Conservation (phyloP, 1,140 invertebrate species). For the Atta colombica region DNA sequence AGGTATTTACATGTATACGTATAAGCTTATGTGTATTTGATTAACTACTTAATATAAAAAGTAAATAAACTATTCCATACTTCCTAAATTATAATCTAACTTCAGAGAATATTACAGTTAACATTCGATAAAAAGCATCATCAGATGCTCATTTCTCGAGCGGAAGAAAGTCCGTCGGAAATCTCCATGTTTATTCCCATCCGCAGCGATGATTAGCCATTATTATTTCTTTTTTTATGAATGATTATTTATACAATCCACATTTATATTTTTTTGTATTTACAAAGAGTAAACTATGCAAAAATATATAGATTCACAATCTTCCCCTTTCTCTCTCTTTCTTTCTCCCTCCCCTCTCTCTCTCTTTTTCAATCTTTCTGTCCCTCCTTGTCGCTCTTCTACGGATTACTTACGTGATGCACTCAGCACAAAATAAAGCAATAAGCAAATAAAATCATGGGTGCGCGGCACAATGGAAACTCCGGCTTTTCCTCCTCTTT, state of each 20-base stretch:
- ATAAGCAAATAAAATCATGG: conserved; percentile 83
- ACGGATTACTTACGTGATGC: conserved; percentile 53
- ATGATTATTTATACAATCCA: conserved; percentile 42
- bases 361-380: not conserved
- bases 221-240: conserved; percentile 10
- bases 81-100: not conserved
- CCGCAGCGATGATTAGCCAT: conserved; percentile 5
- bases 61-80: not conserved
- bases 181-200: conserved; percentile 17
- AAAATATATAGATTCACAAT: conserved; percentile 44
- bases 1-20: not conserved
- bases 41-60: not conserved
- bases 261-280: conserved; percentile 53
- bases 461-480: conserved; percentile 73
- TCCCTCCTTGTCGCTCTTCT: not conserved
- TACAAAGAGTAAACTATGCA: conserved; percentile 54
- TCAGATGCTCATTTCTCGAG: not conserved
- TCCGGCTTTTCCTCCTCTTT: conserved; percentile 12
- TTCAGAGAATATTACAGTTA: not conserved
- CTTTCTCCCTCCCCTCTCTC: no score
- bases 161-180: not conserved
- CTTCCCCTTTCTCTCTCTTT: not conserved
- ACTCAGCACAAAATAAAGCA: conserved; percentile 79
- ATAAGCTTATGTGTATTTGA: not conserved
- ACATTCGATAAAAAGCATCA: conserved; percentile 6